Percentiles rank a stretch among this genome's conserved stretches.
Evolutionary conservation across 2,113 vertebrate species (phyloP).

Genomic region (Peucedramus taeniatus): DNA sequence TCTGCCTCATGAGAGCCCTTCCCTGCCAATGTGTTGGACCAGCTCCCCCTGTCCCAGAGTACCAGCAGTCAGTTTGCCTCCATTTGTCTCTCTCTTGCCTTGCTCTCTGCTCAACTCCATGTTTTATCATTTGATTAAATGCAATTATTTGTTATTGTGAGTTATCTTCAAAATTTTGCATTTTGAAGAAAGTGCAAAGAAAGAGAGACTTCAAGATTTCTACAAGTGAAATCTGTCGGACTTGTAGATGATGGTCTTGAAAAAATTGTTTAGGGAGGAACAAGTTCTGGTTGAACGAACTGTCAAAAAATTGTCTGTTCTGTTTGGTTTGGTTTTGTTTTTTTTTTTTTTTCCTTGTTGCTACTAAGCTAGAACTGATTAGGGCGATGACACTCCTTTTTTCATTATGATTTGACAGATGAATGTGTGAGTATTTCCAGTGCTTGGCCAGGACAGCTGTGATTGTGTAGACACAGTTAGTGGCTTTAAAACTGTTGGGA

Average conservation of each 20-base stretch:
- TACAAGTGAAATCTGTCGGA: background rate
- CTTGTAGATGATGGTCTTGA: accelerated
- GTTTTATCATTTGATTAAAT: background rate
- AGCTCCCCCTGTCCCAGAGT: background rate
- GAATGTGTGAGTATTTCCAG: background rate
- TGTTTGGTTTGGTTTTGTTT: accelerated
- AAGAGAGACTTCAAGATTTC: background rate
- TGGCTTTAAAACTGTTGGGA: background rate
- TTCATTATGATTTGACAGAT: background rate
- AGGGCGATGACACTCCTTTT: background rate
- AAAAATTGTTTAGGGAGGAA: background rate
- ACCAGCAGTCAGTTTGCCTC: background rate
- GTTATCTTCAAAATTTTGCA: background rate
- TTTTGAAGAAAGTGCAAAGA: background rate
- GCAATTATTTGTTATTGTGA: background rate
- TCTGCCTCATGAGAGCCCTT: background rate
- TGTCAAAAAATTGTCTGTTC: background rate
- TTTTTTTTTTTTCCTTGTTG: background rate
- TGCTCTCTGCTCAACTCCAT: background rate
- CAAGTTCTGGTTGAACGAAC: background rate
- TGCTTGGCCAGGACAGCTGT: background rate
- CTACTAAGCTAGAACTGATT: background rate
- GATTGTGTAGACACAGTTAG: background rate
- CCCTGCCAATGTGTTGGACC: background rate
- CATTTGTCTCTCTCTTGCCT: background rate